These are phyloP conservation scores for Dascyllus trimaculatus DNA, from an alignment of 2,113 vertebrate species.

Conservation along the genomic window DNA sequence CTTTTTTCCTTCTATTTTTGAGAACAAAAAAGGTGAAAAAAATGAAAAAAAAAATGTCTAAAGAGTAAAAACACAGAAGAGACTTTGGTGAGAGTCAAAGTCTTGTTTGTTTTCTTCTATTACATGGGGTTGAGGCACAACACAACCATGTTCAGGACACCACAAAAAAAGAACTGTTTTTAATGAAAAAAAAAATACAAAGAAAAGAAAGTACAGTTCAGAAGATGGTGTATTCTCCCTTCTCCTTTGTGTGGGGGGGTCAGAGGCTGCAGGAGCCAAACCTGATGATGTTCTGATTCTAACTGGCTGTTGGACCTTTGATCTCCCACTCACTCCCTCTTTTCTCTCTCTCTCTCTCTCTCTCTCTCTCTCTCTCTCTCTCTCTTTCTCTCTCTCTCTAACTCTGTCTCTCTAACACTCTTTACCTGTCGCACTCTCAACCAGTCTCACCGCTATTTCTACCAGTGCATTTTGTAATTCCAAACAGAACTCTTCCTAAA, in stretches of 20 bases:
- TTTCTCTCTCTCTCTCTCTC: constrained; percentile 58
- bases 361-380: constrained; percentile 29
- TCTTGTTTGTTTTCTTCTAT: constrained; percentile 80
- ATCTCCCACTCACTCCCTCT: constrained; percentile 71
- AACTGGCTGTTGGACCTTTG: constrained; percentile 76
- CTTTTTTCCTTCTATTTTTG: constrained; percentile 93
- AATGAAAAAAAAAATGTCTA: constrained; percentile 76
- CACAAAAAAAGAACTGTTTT: constrained; percentile 78
- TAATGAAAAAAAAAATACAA: constrained; percentile 63
- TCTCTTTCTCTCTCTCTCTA: constrained; percentile 38
- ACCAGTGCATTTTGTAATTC: constrained; percentile 89
- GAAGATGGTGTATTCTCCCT: constrained; percentile 79
- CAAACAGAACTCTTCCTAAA: constrained; percentile 87
- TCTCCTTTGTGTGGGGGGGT: constrained; percentile 66
- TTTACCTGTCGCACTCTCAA: constrained; percentile 75
- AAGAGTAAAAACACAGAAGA: constrained; percentile 82
- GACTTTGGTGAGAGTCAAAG: constrained; percentile 80
- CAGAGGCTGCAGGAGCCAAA: constrained; percentile 65
- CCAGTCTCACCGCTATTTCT: constrained; percentile 84
- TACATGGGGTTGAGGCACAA: constrained; percentile 82
- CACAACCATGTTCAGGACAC: constrained; percentile 82
- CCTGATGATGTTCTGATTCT: constrained; percentile 66
- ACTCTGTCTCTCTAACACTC: constrained; percentile 69
- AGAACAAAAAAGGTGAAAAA: constrained; percentile 87
- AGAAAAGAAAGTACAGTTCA: constrained; percentile 76